Percentiles rank a stretch among this genome's conserved stretches.
These are phyloP conservation scores for Cygnus buccinator DNA, from an alignment of 2,113 vertebrate species.

Conservation along the genomic window DNA sequence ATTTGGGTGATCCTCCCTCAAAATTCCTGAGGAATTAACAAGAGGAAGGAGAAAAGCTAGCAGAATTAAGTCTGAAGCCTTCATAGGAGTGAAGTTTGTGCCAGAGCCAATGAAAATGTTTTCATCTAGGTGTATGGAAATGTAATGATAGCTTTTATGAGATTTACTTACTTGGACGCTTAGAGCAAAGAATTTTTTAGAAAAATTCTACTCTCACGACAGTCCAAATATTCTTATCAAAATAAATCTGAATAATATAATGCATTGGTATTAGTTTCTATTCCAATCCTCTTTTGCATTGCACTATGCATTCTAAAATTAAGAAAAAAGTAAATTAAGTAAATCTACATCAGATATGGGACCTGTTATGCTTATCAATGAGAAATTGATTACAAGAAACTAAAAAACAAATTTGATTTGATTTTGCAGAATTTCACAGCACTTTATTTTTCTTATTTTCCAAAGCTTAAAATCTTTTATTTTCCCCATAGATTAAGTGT, in stretches of 20 bases:
- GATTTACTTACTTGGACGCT: neutral
- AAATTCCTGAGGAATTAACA: conserved; percentile 61
- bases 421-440: neutral
- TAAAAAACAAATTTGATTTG: neutral
- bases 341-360: neutral
- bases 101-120: conserved; percentile 48
- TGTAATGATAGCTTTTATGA: conserved; percentile 30
- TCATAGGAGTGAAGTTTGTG: conserved; percentile 42
- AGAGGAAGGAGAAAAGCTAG: conserved; percentile 47
- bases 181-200: conserved; percentile 16
- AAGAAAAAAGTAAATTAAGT: neutral
- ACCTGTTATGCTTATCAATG: neutral
- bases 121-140: conserved; percentile 7
- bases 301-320: conserved; percentile 14
- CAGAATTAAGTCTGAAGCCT: conserved; percentile 48
- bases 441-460: neutral
- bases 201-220: neutral
- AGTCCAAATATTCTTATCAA: neutral
- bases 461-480: neutral
- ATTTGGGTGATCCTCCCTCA: conserved; percentile 56
- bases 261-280: neutral
- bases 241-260: neutral
- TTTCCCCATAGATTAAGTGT: neutral
- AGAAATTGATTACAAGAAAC: neutral
- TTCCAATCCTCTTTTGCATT: conserved; percentile 45